These are phyloP conservation scores for Siphamia tubifer DNA, from an alignment of 2,113 vertebrate genomes.

Conservation along the genomic window DNA sequence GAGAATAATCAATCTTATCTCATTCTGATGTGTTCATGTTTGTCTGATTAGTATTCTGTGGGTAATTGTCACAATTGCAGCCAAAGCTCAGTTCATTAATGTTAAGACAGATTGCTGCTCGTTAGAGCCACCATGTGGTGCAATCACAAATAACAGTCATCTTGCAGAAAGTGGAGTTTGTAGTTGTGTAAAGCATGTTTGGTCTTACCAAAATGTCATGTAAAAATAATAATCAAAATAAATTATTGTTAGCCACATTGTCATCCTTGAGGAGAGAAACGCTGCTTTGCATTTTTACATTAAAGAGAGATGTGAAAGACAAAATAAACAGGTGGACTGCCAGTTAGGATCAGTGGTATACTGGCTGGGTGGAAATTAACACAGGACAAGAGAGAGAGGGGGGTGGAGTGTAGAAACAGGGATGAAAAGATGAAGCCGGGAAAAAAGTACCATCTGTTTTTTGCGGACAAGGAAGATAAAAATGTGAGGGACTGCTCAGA, in stretches of 20 bases:
- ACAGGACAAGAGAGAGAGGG: constrained; percentile 27
- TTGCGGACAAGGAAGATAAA: constrained; percentile 65
- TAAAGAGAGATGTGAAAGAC: not conserved
- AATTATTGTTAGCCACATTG: constrained; percentile 4
- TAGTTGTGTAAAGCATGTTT: constrained; percentile 18
- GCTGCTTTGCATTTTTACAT: constrained; percentile 21
- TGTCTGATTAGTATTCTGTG: constrained; percentile 61
- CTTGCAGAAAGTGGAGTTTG: constrained; percentile 1
- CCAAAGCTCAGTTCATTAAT: constrained; percentile 51
- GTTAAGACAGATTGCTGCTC: constrained; percentile 56
- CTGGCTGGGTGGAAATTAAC: constrained; percentile 59
- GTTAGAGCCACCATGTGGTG: constrained; percentile 68
- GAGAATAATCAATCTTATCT: constrained; percentile 53
- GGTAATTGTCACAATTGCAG: constrained; percentile 57
- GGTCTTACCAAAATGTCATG: constrained; percentile 35
- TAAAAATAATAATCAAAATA: constrained; percentile 21
- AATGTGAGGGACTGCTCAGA: constrained; percentile 56
- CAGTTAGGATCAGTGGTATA: constrained; percentile 57
- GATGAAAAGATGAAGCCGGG: constrained; percentile 64
- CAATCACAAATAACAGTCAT: constrained; percentile 51
- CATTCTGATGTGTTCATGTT: constrained; percentile 32
- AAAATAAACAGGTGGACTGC: constrained; percentile 61
- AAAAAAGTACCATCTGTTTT: constrained; percentile 78
- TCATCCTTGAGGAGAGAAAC: not conserved
- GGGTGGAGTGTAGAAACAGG: constrained; percentile 35